Conservation (phyloP, 2,888 invertebrate species). For the Papilio protenor region DNA sequence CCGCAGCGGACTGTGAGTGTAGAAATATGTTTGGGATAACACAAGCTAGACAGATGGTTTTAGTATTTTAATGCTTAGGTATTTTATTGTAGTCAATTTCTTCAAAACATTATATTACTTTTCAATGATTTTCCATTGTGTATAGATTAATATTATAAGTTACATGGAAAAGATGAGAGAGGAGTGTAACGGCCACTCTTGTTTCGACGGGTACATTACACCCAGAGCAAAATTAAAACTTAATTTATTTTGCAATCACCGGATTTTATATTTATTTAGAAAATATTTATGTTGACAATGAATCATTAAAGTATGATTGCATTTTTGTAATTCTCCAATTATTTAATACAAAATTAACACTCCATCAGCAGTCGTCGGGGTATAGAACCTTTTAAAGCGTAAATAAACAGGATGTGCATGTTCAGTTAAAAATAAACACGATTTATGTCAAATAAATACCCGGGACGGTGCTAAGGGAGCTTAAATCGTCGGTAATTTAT, state of each 20-base stretch:
- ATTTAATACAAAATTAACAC: constrained; percentile 13
- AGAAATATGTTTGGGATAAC: constrained; percentile 33
- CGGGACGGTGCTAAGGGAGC: constrained; percentile 15
- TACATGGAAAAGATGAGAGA: neutral
- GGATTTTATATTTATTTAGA: too few relatives aligned
- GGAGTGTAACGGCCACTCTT: neutral
- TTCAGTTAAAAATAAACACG: constrained; percentile 31
- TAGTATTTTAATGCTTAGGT: neutral
- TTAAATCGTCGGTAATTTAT: constrained; percentile 42
- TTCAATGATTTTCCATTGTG: neutral
- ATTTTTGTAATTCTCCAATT: too few relatives aligned
- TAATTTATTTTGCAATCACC: too few relatives aligned
- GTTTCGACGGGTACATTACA: too few relatives aligned
- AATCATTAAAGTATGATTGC: too few relatives aligned
- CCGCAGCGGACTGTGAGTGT: constrained; percentile 47
- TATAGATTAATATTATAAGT: too few relatives aligned
- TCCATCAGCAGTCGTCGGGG: neutral
- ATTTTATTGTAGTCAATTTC: neutral
- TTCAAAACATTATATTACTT: neutral
- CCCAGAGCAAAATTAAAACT: too few relatives aligned
- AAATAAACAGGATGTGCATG: constrained; percentile 13
- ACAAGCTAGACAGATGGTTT: constrained; percentile 17
- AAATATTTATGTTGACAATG: too few relatives aligned
- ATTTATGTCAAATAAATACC: constrained; percentile 32
- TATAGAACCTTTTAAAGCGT: neutral